Conservation (phyloP, 2,797 vertebrate genomes). For the Enoplosus armatus region DNA sequence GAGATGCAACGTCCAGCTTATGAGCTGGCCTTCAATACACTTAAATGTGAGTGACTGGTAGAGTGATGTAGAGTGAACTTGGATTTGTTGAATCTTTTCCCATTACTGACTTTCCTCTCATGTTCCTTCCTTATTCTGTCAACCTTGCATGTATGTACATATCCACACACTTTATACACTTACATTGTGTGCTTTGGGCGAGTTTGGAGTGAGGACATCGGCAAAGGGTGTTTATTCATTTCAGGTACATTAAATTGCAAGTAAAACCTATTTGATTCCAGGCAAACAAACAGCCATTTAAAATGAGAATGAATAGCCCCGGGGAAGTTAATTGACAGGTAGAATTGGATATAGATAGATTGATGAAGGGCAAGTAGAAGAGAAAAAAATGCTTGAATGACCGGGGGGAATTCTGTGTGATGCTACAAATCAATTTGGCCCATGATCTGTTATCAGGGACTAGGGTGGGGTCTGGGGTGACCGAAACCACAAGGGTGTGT, state of each 20-base stretch:
- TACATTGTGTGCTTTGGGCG: background rate
- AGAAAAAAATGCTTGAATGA: constrained; percentile 56
- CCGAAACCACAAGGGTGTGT: constrained; percentile 71
- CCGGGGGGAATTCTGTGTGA: constrained; percentile 64
- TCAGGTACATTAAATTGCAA: constrained; percentile 36
- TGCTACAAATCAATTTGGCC: constrained; percentile 78
- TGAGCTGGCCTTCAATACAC: constrained; percentile 89
- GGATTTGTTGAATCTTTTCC: background rate
- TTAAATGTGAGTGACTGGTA: constrained; percentile 89
- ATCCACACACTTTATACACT: background rate
- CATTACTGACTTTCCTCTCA: background rate
- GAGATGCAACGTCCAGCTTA: constrained; percentile 80
- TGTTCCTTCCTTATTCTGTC: background rate
- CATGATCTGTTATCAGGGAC: constrained; percentile 76
- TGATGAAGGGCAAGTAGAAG: constrained; percentile 66
- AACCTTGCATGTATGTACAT: background rate
- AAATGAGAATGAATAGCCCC: constrained; percentile 49
- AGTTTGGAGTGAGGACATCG: constrained; percentile 10
- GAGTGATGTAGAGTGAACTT: background rate
- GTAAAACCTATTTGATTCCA: constrained; percentile 48
- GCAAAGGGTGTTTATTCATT: constrained; percentile 30
- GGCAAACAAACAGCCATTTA: constrained; percentile 42
- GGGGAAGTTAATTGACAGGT: constrained; percentile 61
- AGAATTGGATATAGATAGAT: constrained; percentile 74
- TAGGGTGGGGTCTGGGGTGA: constrained; percentile 60